Evolutionary conservation across 2,888 invertebrate species (phyloP).

Genomic region (Tetragnatha montana): DNA sequence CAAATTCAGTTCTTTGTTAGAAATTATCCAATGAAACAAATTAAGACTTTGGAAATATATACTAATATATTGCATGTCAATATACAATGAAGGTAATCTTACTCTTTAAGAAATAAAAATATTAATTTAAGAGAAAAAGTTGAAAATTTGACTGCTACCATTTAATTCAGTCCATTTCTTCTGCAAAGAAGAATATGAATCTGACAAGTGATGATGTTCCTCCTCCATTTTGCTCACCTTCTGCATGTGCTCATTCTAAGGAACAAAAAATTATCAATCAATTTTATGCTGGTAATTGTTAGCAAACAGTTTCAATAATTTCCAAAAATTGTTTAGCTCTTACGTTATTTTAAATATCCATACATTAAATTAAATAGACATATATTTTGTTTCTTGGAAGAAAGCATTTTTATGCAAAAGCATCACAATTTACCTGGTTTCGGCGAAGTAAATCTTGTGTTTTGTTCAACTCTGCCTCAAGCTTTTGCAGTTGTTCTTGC

Average conservation of each 20-base stretch:
- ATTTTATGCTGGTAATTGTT: neutral
- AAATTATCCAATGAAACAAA: no score
- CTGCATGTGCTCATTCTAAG: constrained; percentile 75
- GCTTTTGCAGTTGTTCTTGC: constrained; percentile 77
- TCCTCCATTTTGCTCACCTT: constrained; percentile 77
- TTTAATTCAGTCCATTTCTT: constrained; percentile 76
- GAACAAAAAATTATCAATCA: constrained; percentile 16
- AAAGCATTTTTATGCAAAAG: neutral
- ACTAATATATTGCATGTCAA: no score
- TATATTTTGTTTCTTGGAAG: neutral
- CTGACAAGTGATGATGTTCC: constrained; percentile 77
- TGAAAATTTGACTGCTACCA: constrained; percentile 73
- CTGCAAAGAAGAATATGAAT: constrained; percentile 75
- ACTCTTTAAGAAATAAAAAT: no score
- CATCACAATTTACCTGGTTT: constrained; percentile 71
- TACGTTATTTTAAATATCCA: neutral
- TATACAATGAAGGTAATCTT: no score
- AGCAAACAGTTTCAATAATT: neutral
- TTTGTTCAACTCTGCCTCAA: constrained; percentile 76
- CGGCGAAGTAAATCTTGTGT: constrained; percentile 75
- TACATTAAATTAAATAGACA: neutral
- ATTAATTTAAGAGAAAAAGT: neutral
- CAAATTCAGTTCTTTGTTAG: neutral
- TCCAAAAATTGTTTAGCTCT: no score
- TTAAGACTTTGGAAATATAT: no score